Conservation (phyloP, 2,888 invertebrate genomes). For the Hydraecia micacea region DNA sequence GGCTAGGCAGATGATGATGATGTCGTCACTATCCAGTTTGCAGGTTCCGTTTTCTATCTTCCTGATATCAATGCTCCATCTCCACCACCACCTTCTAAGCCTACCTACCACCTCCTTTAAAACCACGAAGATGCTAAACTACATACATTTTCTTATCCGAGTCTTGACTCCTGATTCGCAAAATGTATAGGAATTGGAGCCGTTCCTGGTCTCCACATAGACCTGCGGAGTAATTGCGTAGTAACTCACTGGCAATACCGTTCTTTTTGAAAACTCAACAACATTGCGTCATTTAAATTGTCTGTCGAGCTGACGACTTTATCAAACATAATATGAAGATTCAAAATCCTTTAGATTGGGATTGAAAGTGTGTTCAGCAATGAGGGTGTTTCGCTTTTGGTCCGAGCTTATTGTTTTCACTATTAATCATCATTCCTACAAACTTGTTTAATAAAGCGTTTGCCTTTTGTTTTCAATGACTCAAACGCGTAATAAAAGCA, state of each 20-base stretch:
- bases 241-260: background rate
- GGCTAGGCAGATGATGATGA: background rate
- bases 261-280: background rate
- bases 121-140: background rate
- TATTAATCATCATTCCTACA: background rate
- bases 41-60: background rate
- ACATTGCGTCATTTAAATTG: background rate
- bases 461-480: conserved; percentile 8
- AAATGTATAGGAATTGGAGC: background rate
- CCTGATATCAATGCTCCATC: background rate
- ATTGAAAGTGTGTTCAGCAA: background rate
- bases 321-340: background rate
- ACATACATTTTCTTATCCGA: background rate
- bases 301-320: background rate
- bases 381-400: background rate
- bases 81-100: too few relatives aligned
- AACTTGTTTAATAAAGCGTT: conserved; percentile 7
- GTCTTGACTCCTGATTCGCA: background rate
- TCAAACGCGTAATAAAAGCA: conserved; percentile 21
- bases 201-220: background rate
- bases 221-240: background rate
- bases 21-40: too few relatives aligned
- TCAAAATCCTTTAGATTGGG: background rate
- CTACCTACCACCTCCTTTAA: background rate
- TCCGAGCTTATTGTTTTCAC: background rate